Percentiles rank a stretch among this genome's conserved stretches.
These are phyloP conservation scores for Oreochromis niloticus DNA, from an alignment of 2,113 vertebrate species.

Conservation along the genomic window DNA sequence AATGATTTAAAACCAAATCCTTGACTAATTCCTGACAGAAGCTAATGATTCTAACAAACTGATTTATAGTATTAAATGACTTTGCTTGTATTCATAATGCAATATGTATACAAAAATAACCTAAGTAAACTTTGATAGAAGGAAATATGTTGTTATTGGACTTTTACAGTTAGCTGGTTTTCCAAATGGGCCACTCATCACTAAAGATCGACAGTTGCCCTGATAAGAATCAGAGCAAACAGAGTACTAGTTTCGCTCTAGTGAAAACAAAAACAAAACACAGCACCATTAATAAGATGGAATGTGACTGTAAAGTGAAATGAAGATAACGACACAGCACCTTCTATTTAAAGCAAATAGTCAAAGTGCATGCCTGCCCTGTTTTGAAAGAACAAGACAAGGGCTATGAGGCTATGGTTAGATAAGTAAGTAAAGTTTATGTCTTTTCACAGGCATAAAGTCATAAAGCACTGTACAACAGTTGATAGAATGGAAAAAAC, in stretches of 20 bases:
- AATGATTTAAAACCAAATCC: background rate
- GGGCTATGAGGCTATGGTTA: background rate
- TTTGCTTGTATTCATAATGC: background rate
- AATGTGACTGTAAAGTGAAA: background rate
- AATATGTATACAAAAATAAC: background rate
- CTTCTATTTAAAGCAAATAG: background rate
- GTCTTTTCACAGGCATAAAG: background rate
- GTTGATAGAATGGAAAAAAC: background rate
- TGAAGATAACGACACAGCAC: background rate
- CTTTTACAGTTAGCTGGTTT: background rate
- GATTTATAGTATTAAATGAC: background rate
- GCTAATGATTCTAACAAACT: background rate
- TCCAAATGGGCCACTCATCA: background rate
- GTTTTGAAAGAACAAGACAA: fast-evolving
- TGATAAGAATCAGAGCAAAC: background rate
- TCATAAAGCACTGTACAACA: background rate
- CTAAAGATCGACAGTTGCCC: background rate
- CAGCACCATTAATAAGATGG: background rate
- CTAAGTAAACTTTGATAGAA: background rate
- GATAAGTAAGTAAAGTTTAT: background rate
- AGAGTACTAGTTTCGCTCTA: background rate
- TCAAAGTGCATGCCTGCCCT: background rate
- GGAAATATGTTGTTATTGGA: background rate
- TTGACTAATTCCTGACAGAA: background rate
- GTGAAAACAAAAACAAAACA: background rate